phyloP scores from a whole-genome alignment of 2,113 vertebrate genomes.

The Cercopithecus mona region DNA sequence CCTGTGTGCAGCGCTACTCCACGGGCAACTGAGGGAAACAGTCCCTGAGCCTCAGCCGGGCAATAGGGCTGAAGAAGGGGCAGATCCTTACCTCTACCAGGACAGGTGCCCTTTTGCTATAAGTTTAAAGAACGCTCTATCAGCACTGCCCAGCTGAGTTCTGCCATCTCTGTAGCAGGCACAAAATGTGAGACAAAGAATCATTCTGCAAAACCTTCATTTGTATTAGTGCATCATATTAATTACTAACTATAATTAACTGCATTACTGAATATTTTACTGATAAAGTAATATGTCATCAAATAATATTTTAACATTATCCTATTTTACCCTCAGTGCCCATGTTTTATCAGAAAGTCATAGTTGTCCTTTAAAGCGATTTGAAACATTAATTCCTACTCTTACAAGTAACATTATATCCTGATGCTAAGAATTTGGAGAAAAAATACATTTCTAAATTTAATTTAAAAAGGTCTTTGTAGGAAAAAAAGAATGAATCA shows the following conservation, averaged over 20 bases:
- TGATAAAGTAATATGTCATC: neutral
- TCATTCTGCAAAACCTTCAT: neutral
- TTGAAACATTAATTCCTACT: neutral
- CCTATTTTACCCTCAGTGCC: neutral
- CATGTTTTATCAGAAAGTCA: neutral
- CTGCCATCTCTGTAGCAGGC: neutral
- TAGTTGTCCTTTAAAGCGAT: neutral
- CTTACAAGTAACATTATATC: neutral
- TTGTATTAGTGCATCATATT: neutral
- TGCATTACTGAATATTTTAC: neutral
- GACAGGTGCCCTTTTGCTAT: neutral
- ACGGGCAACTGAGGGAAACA: neutral
- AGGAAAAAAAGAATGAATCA: neutral
- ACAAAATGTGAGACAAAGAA: neutral
- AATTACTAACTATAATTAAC: neutral
- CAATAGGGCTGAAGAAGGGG: neutral
- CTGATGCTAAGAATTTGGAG: neutral
- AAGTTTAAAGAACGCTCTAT: fast-evolving
- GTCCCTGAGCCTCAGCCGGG: no score
- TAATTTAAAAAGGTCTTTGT: neutral
- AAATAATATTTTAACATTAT: neutral
- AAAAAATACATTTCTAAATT: neutral
- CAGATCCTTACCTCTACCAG: neutral
- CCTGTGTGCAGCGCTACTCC: neutral
- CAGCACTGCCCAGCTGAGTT: neutral